Base-by-base conservation (phyloP, 2,113 vertebrate species). In the Myotis yumanensis region DNA sequence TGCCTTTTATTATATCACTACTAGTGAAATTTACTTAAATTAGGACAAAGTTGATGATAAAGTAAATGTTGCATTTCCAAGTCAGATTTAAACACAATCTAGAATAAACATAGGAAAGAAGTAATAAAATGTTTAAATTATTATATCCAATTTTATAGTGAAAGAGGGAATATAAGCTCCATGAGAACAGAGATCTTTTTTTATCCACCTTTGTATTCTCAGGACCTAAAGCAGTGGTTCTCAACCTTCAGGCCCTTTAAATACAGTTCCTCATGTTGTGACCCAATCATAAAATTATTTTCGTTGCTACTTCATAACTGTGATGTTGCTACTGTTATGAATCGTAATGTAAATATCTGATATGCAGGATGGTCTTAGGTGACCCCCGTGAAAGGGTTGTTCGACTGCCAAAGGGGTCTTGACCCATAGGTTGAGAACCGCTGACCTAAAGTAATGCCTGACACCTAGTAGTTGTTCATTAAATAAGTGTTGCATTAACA, bases 11-110 rank as follows among this genome's bases (percentile, higher is more conserved):
- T 90, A 23, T 4, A 46, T 75, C 64, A 86, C 25, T 86, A n/a
- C 46, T 68, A 52, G 59, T 93, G 48, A 95, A 89, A 77, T 95
- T 64, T 11, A 75, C 75, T 90, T 11, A 84, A 66, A 84, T 93
- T 72, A 83, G 86, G 48, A 75, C 17, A 59, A 91, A 95, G 40
- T 57, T 93, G 48, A 54, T 91, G 51, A 75, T 59, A 80, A 88
- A 72, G 22, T 77, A 82, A 92, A 80, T 22, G 11, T 79, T 90
- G 69, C 11, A 84, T 93, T 95, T 95, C 11, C 51, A 87, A 91
- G 37, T 90, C 51, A 94, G 73, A 73, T 25, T 89, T 48, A 83
- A 92, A 9, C 20, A 79, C 32, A 86, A 86, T 82, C 18, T 20
- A 86, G 40, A 83, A 32, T 66, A 84, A 90, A 72, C 71, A 76